Percentiles rank a stretch among this genome's conserved stretches.
These are phyloP conservation scores for Panthera tigris DNA, from an alignment of 2,113 vertebrate species.

Conservation along the genomic window DNA sequence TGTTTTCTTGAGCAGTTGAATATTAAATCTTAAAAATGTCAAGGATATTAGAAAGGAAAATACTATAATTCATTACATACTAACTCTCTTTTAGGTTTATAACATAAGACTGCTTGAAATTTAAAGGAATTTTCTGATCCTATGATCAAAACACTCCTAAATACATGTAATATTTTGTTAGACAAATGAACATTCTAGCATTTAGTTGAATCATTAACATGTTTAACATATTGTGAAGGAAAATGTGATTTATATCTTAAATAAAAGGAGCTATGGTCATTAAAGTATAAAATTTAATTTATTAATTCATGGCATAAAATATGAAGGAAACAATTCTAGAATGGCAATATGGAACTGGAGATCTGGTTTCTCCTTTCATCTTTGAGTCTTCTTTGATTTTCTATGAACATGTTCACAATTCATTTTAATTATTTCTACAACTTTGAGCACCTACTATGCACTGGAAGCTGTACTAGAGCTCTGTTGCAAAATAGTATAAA, in stretches of 20 bases:
- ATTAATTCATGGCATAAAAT: background rate
- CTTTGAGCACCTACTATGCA: background rate
- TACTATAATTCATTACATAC: background rate
- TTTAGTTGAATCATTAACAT: background rate
- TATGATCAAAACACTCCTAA: background rate
- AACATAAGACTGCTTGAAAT: background rate
- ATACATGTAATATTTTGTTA: background rate
- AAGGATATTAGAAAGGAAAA: background rate
- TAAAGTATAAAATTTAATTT: slow-evolving; percentile 10
- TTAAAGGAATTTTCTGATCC: background rate
- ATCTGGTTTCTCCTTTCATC: background rate
- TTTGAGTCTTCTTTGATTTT: background rate
- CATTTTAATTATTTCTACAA: background rate
- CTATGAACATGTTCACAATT: background rate
- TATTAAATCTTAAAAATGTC: slow-evolving; percentile 33
- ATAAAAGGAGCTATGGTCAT: background rate
- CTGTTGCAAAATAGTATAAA: background rate
- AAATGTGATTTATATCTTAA: background rate
- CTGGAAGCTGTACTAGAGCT: background rate
- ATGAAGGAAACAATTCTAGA: background rate
- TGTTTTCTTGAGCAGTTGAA: slow-evolving; percentile 15
- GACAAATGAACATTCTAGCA: background rate
- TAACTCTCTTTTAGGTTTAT: background rate
- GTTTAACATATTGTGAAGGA: background rate
- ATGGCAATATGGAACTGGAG: background rate